Evolutionary conservation across 1,140 invertebrate species (phyloP).

Genomic region (Adoxophyes honmai): DNA sequence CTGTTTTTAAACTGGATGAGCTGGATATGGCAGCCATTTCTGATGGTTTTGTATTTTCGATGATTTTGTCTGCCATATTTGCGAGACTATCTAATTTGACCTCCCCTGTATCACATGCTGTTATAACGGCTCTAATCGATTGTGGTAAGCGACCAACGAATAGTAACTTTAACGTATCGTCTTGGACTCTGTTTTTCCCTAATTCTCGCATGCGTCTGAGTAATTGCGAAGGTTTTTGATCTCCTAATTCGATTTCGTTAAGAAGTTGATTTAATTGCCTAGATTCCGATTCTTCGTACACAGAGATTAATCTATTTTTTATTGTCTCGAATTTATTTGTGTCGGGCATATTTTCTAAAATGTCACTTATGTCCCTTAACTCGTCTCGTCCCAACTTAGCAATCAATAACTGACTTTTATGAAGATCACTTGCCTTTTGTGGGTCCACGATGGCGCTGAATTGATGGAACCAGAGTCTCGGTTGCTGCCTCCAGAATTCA

Average conservation of each 20-base stretch:
- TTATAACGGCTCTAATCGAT: too few species aligned
- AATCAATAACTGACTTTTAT: not conserved
- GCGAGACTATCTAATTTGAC: not conserved
- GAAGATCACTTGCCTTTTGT: not conserved
- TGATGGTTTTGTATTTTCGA: not conserved
- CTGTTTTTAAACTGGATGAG: not conserved
- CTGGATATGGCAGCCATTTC: not conserved
- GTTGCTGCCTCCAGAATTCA: not conserved
- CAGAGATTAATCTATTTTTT: not conserved
- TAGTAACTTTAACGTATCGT: conserved; percentile 19
- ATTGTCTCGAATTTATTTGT: not conserved
- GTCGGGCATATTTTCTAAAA: not conserved
- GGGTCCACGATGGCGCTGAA: not conserved
- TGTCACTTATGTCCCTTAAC: not conserved
- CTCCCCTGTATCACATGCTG: conserved; percentile 18
- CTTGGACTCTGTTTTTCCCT: conserved; percentile 17
- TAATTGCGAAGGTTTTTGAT: conserved; percentile 23
- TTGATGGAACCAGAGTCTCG: conserved; percentile 1
- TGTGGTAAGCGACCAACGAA: conserved; percentile 20
- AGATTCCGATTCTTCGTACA: not conserved
- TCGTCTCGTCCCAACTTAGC: not conserved
- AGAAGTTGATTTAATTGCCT: conserved; percentile 14
- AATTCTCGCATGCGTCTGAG: conserved; percentile 22
- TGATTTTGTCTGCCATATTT: not conserved
- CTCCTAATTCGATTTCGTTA: conserved; percentile 20